Conservation (phyloP, 2,113 vertebrate genomes). For the Etheostoma cragini region DNA sequence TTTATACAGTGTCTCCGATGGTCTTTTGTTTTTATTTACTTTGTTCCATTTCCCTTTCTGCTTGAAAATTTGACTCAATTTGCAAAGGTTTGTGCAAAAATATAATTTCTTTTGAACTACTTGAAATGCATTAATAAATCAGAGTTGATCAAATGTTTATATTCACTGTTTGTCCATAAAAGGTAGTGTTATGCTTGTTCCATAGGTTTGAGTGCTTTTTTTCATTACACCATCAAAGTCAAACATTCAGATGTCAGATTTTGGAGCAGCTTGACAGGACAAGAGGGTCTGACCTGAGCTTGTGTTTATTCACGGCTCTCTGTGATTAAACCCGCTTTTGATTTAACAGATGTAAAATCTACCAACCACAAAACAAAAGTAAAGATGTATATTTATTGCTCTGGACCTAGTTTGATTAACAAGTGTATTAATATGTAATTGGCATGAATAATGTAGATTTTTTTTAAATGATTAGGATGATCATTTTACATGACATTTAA, state of each 20-base stretch:
- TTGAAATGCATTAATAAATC: constrained; percentile 98
- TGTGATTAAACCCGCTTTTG: background rate
- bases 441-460: background rate
- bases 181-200: background rate
- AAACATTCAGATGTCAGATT: background rate
- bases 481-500: background rate
- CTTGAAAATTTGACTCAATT: constrained; percentile 92
- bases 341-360: background rate
- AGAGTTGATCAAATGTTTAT: constrained; percentile 86
- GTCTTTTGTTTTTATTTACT: constrained; percentile 70
- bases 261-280: background rate
- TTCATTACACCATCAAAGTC: background rate
- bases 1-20: constrained; percentile 91
- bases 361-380: background rate
- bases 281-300: background rate
- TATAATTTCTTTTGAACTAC: constrained; percentile 91
- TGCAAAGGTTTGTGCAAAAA: constrained; percentile 90
- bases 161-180: background rate
- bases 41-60: constrained; percentile 64
- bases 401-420: constrained; percentile 7
- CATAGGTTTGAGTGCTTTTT: background rate
- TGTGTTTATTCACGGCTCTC: background rate
- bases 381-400: constrained; percentile 34
- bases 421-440: background rate
- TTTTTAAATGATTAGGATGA: background rate